Base-by-base conservation (phyloP, 2,797 vertebrate genomes). In the Sarcoramphus papa region DNA sequence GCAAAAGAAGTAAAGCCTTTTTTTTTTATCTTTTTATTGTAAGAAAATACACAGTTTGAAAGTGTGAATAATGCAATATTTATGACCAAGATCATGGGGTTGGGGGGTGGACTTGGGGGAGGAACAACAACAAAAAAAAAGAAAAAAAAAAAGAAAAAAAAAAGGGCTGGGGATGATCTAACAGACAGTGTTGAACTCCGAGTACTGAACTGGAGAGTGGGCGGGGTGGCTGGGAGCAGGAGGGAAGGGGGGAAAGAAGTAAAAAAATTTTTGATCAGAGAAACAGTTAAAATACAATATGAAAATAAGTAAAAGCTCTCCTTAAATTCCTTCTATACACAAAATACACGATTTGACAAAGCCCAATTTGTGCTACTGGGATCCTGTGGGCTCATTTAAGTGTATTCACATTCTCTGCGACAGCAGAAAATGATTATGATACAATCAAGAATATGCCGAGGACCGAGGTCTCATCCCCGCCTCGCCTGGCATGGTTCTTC, bases 231-330 rank as follows among this genome's bases (percentile, higher is more conserved):
- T 63, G 75, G 95, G 93, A 76, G 62, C 47, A 79, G 77, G 83
- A 62, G 91, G 95, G 93, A 78, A 50, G 74, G 91, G 89, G 97
- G 97, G 97, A 82, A 98, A 98, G 98, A 98, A 98, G 97, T 98
- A 98, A 97, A 97, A 98, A 98, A 98, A 98, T 98, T 98, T 97
- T 85, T 98, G 98, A 99, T 99, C 99, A 97, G 98, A 98, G 98
- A 98, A 99, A 99, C 98, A 98, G 98, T 99, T 99, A 99, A 99
- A 99, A 99, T 99, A 99, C 98, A 98, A 99, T 99, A 99, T 98
- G 99, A 99, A 99, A 99, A 99, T 99, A 99, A 99, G 99, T 99
- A 99, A 99, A 99, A 99, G 99, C 99, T 99, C 98, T 99, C 99
- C 99, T 99, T 99, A 99, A 99, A 99, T 99, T 98, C 99, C 99